Conservation (phyloP, 2,797 vertebrate species). For the Karalla daura region DNA sequence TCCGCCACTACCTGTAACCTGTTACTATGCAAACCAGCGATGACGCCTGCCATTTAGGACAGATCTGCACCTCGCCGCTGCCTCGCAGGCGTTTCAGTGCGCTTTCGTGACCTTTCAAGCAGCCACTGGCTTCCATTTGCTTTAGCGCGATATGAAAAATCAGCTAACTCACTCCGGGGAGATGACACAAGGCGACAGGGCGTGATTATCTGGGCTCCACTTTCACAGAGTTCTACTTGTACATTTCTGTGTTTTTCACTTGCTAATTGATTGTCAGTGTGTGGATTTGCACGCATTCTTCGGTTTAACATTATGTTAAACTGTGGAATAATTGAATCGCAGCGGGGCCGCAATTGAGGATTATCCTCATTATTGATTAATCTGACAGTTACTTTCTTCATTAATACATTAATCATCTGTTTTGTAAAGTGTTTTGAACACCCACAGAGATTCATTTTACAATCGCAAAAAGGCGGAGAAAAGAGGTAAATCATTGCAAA, state of each 20-base stretch:
- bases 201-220: not conserved
- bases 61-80: not conserved
- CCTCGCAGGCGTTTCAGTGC: not conserved
- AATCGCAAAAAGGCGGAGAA: not conserved
- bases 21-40: conserved; percentile 23
- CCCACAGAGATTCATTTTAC: not conserved
- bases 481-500: not conserved
- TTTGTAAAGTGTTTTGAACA: not conserved
- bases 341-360: not conserved
- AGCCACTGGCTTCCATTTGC: not conserved
- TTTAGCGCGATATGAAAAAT: conserved; percentile 1
- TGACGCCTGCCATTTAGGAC: conserved; percentile 12
- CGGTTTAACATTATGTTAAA: not conserved
- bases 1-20: conserved; percentile 36
- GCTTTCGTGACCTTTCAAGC: not conserved
- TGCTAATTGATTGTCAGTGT: not conserved
- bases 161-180: not conserved
- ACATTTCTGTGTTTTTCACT: not conserved
- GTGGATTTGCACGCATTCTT: not conserved
- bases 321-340: not conserved
- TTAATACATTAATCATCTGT: not conserved
- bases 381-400: not conserved
- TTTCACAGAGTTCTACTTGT: not conserved
- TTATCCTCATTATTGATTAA: not conserved
- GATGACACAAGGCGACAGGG: not conserved